Conservation (phyloP, 2,113 vertebrate genomes). For the Ptilonorhynchus violaceus region DNA sequence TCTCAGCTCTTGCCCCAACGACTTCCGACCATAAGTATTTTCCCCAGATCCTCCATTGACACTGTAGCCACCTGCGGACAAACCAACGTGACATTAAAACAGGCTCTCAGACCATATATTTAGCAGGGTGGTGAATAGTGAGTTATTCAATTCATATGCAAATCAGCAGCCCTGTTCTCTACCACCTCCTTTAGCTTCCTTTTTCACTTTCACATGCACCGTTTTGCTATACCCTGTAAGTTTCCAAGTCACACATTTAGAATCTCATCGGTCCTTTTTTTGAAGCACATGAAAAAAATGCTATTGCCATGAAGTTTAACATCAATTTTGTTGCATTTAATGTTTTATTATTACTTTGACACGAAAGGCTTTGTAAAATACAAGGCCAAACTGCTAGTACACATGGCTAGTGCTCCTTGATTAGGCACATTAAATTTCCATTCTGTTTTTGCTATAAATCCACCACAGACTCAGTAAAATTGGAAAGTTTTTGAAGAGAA, state of each 20-base stretch:
- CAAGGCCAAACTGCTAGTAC: not conserved
- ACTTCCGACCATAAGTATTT: constrained; percentile 99
- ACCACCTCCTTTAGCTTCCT: not conserved
- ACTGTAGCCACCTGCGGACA: constrained; percentile 87
- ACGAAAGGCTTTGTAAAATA: not conserved
- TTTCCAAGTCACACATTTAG: not conserved
- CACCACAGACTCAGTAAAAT: not conserved
- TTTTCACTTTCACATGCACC: not conserved
- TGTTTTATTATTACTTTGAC: not conserved
- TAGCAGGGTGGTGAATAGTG: not conserved
- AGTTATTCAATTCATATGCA: not conserved
- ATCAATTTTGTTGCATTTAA: not conserved
- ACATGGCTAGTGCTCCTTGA: not conserved
- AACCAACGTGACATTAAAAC: not conserved
- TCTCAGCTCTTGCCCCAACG: constrained; percentile 99
- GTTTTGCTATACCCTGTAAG: not conserved
- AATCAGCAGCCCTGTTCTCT: not conserved
- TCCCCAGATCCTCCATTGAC: constrained; percentile 94
- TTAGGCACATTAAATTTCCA: not conserved
- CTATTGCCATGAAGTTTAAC: not conserved
- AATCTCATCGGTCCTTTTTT: not conserved
- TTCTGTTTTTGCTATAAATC: not conserved
- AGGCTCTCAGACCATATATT: not conserved
- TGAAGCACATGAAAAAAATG: not conserved
- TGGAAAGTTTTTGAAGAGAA: not conserved